Conservation (phyloP, 2,888 invertebrate genomes). For the Rosalia funebris region DNA sequence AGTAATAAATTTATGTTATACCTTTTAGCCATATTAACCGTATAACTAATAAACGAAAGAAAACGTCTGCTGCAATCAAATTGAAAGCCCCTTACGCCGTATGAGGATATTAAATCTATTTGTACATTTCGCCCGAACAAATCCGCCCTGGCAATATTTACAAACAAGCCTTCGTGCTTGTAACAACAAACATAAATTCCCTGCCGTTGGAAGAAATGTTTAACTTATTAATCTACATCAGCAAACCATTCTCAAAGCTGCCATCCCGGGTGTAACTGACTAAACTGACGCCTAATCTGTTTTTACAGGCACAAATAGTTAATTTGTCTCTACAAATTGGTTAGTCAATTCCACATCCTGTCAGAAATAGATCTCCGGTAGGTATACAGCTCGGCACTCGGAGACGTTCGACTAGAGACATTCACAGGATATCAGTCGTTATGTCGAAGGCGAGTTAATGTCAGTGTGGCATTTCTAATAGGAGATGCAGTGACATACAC, state of each 20-base stretch:
- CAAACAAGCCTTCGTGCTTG: constrained; percentile 32
- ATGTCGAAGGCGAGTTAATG: constrained; percentile 19
- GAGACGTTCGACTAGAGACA: constrained; percentile 5
- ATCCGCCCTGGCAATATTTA: constrained; percentile 32
- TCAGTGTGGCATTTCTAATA: constrained; percentile 5
- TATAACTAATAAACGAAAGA: too few relatives aligned
- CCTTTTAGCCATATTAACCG: too few relatives aligned
- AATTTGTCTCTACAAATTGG: constrained; percentile 55
- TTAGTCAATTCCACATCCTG: constrained; percentile 47
- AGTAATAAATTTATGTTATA: too few relatives aligned
- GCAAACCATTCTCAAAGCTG: constrained; percentile 9
- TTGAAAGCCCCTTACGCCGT: background rate
- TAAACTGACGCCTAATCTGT: constrained; percentile 44
- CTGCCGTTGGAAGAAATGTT: constrained; percentile 31
- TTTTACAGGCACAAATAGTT: constrained; percentile 50
- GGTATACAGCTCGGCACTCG: constrained; percentile 18
- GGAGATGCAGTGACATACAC: constrained; percentile 11
- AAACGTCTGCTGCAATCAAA: too few relatives aligned
- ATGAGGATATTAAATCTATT: background rate
- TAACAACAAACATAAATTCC: constrained; percentile 38
- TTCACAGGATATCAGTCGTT: constrained; percentile 19
- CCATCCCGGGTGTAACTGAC: constrained; percentile 13
- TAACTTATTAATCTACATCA: constrained; percentile 30
- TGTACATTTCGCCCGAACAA: constrained; percentile 5
- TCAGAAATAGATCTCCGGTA: constrained; percentile 41